Conservation (phyloP, 2,797 vertebrate genomes). For the Aplochiton taeniatus region DNA sequence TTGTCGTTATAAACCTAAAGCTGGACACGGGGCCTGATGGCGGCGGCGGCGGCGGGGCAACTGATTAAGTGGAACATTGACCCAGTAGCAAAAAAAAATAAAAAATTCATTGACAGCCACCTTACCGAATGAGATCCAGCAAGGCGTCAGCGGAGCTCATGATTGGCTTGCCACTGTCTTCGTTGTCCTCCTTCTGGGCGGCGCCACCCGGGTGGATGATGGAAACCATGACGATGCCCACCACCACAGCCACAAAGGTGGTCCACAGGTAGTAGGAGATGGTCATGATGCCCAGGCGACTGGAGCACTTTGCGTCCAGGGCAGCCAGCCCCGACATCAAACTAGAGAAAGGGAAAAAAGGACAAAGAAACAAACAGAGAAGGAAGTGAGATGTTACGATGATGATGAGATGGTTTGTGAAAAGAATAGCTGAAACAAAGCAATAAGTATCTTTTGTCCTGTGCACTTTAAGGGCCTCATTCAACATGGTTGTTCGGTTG, state of each 20-base stretch:
- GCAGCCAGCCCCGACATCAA: conserved; percentile 97
- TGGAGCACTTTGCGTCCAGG: conserved; percentile 95
- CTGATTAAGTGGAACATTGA: no score
- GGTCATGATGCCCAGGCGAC: conserved; percentile 94
- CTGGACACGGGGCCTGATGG: no score
- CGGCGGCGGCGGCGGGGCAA: background rate
- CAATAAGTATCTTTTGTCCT: no score
- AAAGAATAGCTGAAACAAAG: no score
- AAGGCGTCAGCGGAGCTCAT: conserved; percentile 97
- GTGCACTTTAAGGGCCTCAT: no score
- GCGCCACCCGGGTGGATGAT: conserved; percentile 95
- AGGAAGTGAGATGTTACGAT: background rate
- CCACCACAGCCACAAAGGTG: conserved; percentile 94
- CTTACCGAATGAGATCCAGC: conserved; percentile 95
- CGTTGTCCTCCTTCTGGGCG: conserved; percentile 90
- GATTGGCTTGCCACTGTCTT: conserved; percentile 90
- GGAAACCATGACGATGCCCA: conserved; percentile 97
- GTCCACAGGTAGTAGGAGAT: conserved; percentile 99
- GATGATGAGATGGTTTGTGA: no score
- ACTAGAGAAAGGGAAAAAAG: conserved; percentile 61
- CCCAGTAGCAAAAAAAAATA: no score
- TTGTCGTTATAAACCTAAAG: no score
- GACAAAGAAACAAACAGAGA: background rate
- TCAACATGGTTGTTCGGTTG: no score
- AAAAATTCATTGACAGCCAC: background rate